Base-by-base conservation (phyloP, 2,113 vertebrate genomes). In the Melanotaenia duboulayi region DNA sequence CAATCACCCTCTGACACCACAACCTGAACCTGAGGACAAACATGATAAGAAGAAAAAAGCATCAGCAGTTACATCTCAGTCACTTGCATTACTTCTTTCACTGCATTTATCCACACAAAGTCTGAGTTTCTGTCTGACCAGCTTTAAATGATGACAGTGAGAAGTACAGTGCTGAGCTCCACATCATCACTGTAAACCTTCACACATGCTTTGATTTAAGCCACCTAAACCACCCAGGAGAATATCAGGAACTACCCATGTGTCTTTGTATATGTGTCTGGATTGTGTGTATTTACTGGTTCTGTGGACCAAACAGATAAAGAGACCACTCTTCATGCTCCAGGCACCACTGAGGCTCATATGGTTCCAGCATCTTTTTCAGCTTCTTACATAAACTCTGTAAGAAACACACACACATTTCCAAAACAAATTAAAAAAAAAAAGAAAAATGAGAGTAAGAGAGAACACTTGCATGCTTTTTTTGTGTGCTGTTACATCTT, bases 241-340 rank as follows among this genome's bases (percentile, higher is more conserved):
- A 52, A 54, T 74, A 58, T 56, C 54, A 35, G 65, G 11, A 42
- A 1, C 23, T 3, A 17, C 37, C 58, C 11, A 22, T 50, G 63
- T 67, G 42, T 16, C 3, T 54, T 32, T 51, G 49, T 35, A 13
- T 44, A 8, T 51, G 19, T 11, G 20, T 65, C 12, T 35, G 46
- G 42, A 19, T 16, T 22, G 51, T 63, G 51, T 59, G 40, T 78
- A 74, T 93, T 94, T 88, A 99, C 98, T 93, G 81, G 89, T 97
- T 99, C 67, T 96, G 94, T 0, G 97, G 96, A 11, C 96, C 92
- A 65, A 99, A 98, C 77, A 98, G 63, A 75, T 98, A 99, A 46
- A 99, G 94, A 2, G 97, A 93, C 96, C 98, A 99, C 71, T 97
- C 92, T 80, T 98, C 96, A 0, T 96, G 96, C 40, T 91, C 96